Conservation (phyloP, 2,888 invertebrate species). For the Amphipoea oculea region DNA sequence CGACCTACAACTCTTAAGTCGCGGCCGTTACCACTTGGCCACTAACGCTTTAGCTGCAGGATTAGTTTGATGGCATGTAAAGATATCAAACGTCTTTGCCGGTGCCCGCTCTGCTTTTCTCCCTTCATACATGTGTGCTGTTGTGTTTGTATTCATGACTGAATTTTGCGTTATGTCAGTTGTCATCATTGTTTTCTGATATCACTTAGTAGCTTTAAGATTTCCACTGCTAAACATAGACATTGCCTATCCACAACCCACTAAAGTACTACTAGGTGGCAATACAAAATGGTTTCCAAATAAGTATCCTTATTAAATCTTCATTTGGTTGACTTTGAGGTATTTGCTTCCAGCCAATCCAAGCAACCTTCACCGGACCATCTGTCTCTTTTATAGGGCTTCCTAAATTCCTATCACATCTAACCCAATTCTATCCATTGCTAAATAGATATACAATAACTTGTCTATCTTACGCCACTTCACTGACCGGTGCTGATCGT, state of each 20-base stretch:
- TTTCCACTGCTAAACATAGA: not conserved
- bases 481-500: conserved; percentile 25
- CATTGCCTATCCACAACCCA: not conserved
- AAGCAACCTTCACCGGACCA: not conserved
- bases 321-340: not conserved
- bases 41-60: no score
- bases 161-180: not conserved
- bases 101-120: not conserved
- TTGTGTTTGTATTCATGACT: not conserved
- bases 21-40: no score
- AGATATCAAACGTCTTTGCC: no score
- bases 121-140: not conserved
- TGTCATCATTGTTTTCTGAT: not conserved
- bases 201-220: not conserved
- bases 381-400: conserved; percentile 1
- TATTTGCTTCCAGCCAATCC: not conserved
- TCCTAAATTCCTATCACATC: conserved; percentile 3
- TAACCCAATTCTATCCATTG: conserved; percentile 9
- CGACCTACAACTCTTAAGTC: no score
- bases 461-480: conserved; percentile 38
- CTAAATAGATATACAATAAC: conserved; percentile 34
- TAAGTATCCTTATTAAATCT: not conserved
- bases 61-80: not conserved
- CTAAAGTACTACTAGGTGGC: not conserved
- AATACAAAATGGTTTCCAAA: not conserved